These are phyloP conservation scores for Rhaphigaster nebulosa DNA, from an alignment of 2,888 invertebrate species.

Conservation along the genomic window DNA sequence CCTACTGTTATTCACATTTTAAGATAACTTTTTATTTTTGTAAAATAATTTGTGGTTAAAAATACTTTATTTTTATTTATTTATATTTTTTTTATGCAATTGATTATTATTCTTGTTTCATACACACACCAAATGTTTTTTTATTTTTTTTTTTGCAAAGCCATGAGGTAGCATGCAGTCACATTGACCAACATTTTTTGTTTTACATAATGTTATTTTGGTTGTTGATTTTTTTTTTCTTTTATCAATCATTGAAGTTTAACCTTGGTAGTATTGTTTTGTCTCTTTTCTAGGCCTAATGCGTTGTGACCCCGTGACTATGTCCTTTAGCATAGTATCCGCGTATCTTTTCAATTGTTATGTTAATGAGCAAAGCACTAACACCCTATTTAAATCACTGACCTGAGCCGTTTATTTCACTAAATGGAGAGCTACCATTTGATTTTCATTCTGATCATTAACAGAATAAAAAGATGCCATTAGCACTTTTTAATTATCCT, in stretches of 20 bases:
- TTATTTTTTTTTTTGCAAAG: no score
- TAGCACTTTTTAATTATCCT: neutral
- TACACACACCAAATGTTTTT: no score
- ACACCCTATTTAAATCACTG: neutral
- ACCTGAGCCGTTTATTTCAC: neutral
- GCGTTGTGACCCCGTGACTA: neutral
- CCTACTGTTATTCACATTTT: no score
- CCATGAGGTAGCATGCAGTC: no score
- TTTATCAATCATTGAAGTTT: no score
- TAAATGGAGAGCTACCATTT: neutral
- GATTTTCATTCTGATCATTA: neutral
- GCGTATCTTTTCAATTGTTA: conserved; percentile 20
- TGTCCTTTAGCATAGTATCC: neutral
- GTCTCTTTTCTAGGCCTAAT: neutral
- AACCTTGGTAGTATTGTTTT: neutral
- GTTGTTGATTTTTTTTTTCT: neutral
- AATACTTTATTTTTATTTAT: no score
- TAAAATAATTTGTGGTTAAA: no score
- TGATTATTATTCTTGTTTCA: no score
- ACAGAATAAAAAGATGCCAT: neutral
- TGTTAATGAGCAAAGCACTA: neutral
- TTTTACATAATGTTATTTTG: neutral
- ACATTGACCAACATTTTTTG: no score
- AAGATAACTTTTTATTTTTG: no score
- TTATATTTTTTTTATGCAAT: no score